These are phyloP conservation scores for Parapristionchus giblindavisi DNA, from an alignment of 2,888 invertebrate species.

Conservation along the genomic window DNA sequence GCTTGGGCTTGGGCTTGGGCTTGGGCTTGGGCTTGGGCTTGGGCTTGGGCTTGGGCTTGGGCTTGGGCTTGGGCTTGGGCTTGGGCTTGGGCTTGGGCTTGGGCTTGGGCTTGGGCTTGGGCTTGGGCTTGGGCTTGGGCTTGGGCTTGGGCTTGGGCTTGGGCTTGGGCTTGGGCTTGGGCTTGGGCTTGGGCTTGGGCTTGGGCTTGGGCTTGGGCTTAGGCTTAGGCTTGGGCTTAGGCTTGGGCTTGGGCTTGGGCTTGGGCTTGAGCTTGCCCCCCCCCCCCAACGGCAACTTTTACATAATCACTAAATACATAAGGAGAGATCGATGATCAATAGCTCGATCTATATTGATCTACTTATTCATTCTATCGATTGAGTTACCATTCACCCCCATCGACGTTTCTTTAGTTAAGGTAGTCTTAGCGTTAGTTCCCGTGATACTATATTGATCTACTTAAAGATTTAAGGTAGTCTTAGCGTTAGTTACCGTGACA, in stretches of 20 bases:
- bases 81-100: constrained; percentile 39
- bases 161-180: constrained; percentile 39
- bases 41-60: constrained; percentile 31
- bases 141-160: constrained; percentile 39
- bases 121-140: constrained; percentile 40
- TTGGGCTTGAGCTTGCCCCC: no score
- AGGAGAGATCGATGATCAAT: no score
- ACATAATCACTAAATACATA: no score
- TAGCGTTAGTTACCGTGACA: no score
- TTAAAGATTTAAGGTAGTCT: no score
- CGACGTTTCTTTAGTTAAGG: no score
- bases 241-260: constrained; percentile 38
- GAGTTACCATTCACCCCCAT: no score
- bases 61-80: constrained; percentile 30
- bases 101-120: constrained; percentile 40
- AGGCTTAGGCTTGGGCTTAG: constrained; percentile 41
- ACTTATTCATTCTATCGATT: no score
- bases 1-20: constrained; percentile 32
- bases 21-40: constrained; percentile 37
- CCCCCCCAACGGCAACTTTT: no score
- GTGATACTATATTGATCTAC: no score
- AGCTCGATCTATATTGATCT: no score
- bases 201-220: constrained; percentile 35
- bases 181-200: constrained; percentile 38
- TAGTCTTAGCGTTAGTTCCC: no score